phyloP scores from a whole-genome alignment of 2,113 vertebrate species.

The Scophthalmus maximus region DNA sequence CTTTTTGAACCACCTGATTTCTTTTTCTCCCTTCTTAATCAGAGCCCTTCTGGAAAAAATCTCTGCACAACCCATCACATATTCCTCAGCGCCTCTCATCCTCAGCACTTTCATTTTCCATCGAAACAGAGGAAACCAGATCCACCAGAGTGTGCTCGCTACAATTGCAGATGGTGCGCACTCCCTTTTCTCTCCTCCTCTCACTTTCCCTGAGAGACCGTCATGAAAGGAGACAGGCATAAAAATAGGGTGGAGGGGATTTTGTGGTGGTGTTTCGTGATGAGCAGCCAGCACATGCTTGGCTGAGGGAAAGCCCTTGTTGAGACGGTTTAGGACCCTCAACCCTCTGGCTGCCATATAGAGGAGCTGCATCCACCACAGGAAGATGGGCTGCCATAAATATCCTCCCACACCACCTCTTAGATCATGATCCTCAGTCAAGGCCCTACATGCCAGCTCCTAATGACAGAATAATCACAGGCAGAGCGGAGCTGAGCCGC shows the following conservation, averaged over 20 bases:
- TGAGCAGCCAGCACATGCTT: conserved; percentile 53
- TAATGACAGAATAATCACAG: conserved; percentile 62
- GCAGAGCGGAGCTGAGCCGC: conserved; percentile 22
- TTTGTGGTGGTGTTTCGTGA: conserved; percentile 55
- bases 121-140: conserved; percentile 70
- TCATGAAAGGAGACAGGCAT: conserved; percentile 40
- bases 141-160: conserved; percentile 65
- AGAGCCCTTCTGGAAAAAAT: conserved; percentile 67
- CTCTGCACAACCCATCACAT: conserved; percentile 79
- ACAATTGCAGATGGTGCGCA: conserved; percentile 79
- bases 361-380: conserved; percentile 31
- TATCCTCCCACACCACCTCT: conserved; percentile 37
- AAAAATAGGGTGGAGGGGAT: conserved; percentile 36
- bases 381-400: conserved; percentile 24
- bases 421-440: conserved; percentile 27
- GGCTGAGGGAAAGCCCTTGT: conserved; percentile 41
- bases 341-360: conserved; percentile 38
- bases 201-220: conserved; percentile 50
- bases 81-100: conserved; percentile 65
- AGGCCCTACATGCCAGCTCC: conserved; percentile 27
- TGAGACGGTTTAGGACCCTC: conserved; percentile 47
- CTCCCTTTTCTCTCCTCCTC: conserved; percentile 30
- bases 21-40: conserved; percentile 66
- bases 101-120: conserved; percentile 79
- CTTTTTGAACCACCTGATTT: conserved; percentile 50